These are phyloP conservation scores for Drosophila paracracens DNA, from an alignment of 2,888 invertebrate species.

Conservation along the genomic window DNA sequence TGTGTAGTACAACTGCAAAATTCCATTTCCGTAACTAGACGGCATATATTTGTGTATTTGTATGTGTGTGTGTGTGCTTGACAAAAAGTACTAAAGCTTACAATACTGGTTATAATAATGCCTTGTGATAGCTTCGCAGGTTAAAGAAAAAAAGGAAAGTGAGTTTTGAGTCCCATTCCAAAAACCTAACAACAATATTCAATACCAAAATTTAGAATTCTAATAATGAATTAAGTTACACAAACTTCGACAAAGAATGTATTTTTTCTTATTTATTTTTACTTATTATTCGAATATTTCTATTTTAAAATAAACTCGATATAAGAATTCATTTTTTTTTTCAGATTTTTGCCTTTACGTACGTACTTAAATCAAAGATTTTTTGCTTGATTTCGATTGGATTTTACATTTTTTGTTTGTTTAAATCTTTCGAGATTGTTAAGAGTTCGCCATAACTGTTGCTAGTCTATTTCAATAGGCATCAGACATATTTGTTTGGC, in stretches of 20 bases:
- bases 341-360: background rate
- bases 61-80: background rate
- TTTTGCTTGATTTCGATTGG: background rate
- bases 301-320: background rate
- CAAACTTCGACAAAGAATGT: background rate
- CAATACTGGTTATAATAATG: constrained; percentile 1
- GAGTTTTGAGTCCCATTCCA: background rate
- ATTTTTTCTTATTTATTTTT: background rate
- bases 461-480: background rate
- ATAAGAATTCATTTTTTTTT: background rate
- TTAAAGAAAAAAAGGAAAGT: background rate
- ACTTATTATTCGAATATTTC: background rate
- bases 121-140: background rate
- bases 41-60: background rate
- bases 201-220: background rate
- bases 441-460: background rate
- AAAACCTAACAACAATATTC: background rate
- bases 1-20: constrained; percentile 65
- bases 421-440: background rate
- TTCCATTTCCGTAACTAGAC: constrained; percentile 71
- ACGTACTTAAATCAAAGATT: background rate
- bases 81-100: background rate
- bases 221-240: background rate
- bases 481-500: background rate
- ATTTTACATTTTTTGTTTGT: background rate